Conservation (phyloP, 2,888 invertebrate species). For the Polydrusus cervinus region DNA sequence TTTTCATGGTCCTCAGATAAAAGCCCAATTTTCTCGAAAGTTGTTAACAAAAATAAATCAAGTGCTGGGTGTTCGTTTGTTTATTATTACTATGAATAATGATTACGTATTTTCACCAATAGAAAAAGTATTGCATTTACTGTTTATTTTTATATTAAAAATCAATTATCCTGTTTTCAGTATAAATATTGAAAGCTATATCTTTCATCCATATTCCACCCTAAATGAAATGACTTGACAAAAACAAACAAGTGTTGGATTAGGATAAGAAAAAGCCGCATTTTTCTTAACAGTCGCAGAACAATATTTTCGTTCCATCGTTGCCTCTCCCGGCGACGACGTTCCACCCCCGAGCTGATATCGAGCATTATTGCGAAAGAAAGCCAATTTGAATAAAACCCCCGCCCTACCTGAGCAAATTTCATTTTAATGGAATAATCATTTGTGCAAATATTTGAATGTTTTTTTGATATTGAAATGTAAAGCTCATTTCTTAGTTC, state of each 20-base stretch:
- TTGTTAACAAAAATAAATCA: too few species aligned
- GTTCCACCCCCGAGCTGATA: constrained; percentile 27
- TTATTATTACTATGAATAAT: too few species aligned
- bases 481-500: constrained; percentile 68
- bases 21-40: too few species aligned
- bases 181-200: constrained; percentile 22
- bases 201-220: constrained; percentile 19
- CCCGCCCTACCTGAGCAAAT: constrained; percentile 70
- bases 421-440: constrained; percentile 74
- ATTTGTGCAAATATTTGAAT: constrained; percentile 73
- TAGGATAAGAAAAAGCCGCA: constrained; percentile 55
- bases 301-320: constrained; percentile 70
- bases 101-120: not conserved
- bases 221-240: constrained; percentile 56
- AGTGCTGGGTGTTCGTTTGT: too few species aligned
- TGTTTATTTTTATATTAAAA: not conserved
- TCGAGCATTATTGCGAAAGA: constrained; percentile 57
- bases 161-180: constrained; percentile 13
- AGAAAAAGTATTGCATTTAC: not conserved
- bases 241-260: constrained; percentile 62
- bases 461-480: constrained; percentile 72
- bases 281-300: constrained; percentile 62
- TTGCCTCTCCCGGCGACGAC: constrained; percentile 34
- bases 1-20: too few species aligned
- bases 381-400: constrained; percentile 66